Base-by-base conservation (phyloP, 2,113 vertebrate species). In the Heteronetta atricapilla region DNA sequence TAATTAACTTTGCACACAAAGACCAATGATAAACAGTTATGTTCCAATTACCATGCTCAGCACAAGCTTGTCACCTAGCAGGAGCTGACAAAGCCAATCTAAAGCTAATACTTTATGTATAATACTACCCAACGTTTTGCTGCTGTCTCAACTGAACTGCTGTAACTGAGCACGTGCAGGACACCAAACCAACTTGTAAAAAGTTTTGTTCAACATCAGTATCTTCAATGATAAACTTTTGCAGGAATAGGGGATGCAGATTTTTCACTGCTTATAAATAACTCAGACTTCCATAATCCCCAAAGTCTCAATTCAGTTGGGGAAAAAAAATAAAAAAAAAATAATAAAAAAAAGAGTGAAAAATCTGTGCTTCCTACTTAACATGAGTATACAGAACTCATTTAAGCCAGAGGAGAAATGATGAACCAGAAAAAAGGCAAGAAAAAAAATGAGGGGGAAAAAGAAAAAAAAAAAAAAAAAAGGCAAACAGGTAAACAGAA, bases 81-180 rank as follows among this genome's bases (percentile, higher is more conserved):
- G 56, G 46, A 53, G 55, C 36, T 36, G 33, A 8, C 13, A 2
- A 26, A 3, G 10, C 46, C 34, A 5, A 42, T 8, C 34, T 12
- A 25, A 25, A 3, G 1, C 36, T 59, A 13, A 42, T 2, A n/a
- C n/a, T n/a, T n/a, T 82, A 3, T 34, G 22, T 28, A 1, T 1
- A 6, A 28, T 20, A 16, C 20, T 7, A 9, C 22, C 28, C 4
- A 1, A 4, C 2, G 13, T 31, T 18, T 29, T 15, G 1, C 26
- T 22, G 40, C 8, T 70, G 10, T 52, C 33, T 26, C 69, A 21
- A 10, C 0, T 2, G 12, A 25, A 31, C 36, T 17, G 46, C 73
- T 69, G 63, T 8, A 52, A 25, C 26, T 5, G 18, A 11, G 1
- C 36, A 36, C 2, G 0, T 21, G 31, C 31, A 23, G 16, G 22